Base-by-base conservation (phyloP, 2,888 invertebrate genomes). In the Spodoptera picta region DNA sequence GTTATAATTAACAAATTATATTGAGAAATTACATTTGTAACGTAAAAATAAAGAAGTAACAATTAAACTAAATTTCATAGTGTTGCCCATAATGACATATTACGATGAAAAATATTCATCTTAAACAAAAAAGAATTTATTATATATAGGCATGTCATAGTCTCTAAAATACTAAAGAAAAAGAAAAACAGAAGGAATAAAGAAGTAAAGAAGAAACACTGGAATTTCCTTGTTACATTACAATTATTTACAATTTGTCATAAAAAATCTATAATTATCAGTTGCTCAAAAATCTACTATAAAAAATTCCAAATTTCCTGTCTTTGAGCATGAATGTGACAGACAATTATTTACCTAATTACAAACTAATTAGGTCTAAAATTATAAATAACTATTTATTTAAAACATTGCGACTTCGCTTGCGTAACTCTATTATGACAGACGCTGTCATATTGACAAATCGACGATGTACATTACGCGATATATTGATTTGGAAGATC, bases 341-440 rank as follows among this genome's bases (percentile, higher is more conserved):
- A 76, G 74, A 73, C 72, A 56, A 55, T 43, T 60, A 52, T 73
- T 62, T 63, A 74, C 53, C 68, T 75, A 81, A 68, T 64, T 69
- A 68, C 11, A 7, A 67, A 24, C 65, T 79, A 68, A 63, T 71
- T 68, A 74, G 41, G 62, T 69, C 68, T 78, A 80, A 59, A 36
- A 73, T 71, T 69, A 76, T 75, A 71, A 82, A 83, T 81, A 83
- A 69, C 67, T 71, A 80, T 76, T 79, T 79, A 80, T 75, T 63
- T 69, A 71, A 74, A 78, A 74, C 58, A 48, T 70, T 59, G 81
- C 36, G 23, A 47, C 52, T 10, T 19, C n/a, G 45, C 19, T 47
- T 65, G 53, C 52, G 4, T 47, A 4, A 3, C 53, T 47, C 43
- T 72, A 14, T 63, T 43, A 12, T 47, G 14, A 5, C 12, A 23